Conservation (phyloP, 2,797 vertebrate species). For the Acipenser transmontanus region DNA sequence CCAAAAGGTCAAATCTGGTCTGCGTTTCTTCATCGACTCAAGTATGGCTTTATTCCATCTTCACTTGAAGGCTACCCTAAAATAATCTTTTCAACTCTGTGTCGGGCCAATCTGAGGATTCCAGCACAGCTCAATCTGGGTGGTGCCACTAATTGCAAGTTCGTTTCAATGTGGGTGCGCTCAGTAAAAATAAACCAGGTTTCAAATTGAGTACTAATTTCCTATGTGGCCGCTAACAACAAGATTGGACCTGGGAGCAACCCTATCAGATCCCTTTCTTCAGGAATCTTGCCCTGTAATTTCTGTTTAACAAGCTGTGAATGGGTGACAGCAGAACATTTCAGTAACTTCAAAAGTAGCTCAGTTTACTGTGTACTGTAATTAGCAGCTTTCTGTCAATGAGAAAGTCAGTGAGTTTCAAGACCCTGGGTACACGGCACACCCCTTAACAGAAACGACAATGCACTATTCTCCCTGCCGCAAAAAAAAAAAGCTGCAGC, state of each 20-base stretch:
- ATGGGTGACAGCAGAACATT: slow-evolving; percentile 17
- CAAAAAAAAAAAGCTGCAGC: slow-evolving; percentile 6
- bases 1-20: no score
- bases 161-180: no score
- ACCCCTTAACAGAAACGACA: slow-evolving; percentile 23
- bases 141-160: no score
- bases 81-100: no score
- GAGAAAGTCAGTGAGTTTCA: background rate
- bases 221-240: slow-evolving; percentile 34
- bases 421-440: slow-evolving; percentile 15
- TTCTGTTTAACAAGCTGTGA: slow-evolving; percentile 39
- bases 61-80: no score
- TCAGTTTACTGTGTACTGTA: slow-evolving; percentile 19
- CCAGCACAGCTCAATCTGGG: no score
- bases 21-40: no score
- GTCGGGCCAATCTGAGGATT: no score
- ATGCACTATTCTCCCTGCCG: slow-evolving; percentile 8
- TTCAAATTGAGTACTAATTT: slow-evolving; percentile 44
- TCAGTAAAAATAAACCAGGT: no score
- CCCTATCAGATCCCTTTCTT: slow-evolving; percentile 30
- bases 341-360: slow-evolving; percentile 8
- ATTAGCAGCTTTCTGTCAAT: slow-evolving; percentile 35
- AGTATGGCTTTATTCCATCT: no score
- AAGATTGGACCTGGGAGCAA: slow-evolving; percentile 31
- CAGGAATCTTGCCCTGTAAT: slow-evolving; percentile 41